Percentiles rank a stretch among this genome's conserved stretches.
Evolutionary conservation across 1,140 invertebrate species (phyloP).

Genomic region (Heliothis virescens): DNA sequence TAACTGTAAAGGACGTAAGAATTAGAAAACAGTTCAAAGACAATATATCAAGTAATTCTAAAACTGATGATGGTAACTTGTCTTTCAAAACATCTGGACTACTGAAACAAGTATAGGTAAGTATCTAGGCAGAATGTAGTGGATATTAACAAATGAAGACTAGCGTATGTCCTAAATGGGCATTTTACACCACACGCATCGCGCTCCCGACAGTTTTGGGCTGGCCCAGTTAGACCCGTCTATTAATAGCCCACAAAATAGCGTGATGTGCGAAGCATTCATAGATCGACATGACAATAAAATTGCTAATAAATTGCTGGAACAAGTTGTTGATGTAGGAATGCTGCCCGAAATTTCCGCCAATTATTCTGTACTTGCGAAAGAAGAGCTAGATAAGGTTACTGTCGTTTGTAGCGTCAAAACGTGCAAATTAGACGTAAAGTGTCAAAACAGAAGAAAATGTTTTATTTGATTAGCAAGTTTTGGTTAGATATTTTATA

Average conservation of each 20-base stretch:
- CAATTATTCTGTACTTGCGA: not conserved
- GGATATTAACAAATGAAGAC: conserved; percentile 4
- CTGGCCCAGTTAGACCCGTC: conserved; percentile 37
- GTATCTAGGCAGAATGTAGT: too few relatives aligned
- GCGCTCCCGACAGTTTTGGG: conserved; percentile 33
- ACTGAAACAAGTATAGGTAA: too few relatives aligned
- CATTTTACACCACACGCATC: conserved; percentile 40
- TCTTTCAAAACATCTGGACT: too few relatives aligned
- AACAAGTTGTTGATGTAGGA: not conserved
- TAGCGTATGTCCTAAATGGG: conserved; percentile 22
- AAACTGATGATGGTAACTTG: too few relatives aligned
- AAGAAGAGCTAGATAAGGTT: not conserved
- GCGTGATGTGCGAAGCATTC: conserved; percentile 21
- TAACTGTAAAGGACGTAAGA: too few relatives aligned
- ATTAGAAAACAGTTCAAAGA: too few relatives aligned
- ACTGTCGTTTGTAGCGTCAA: not conserved
- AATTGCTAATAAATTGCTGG: not conserved
- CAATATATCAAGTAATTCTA: too few relatives aligned
- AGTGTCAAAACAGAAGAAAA: not conserved
- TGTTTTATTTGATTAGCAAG: not conserved
- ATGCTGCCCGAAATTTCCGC: not conserved
- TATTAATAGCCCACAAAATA: conserved; percentile 38
- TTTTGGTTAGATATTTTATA: not conserved
- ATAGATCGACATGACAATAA: conserved; percentile 5
- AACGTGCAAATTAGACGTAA: not conserved